Base-by-base conservation (phyloP, 2,888 invertebrate genomes). In the Lasioglossum leucozonium region DNA sequence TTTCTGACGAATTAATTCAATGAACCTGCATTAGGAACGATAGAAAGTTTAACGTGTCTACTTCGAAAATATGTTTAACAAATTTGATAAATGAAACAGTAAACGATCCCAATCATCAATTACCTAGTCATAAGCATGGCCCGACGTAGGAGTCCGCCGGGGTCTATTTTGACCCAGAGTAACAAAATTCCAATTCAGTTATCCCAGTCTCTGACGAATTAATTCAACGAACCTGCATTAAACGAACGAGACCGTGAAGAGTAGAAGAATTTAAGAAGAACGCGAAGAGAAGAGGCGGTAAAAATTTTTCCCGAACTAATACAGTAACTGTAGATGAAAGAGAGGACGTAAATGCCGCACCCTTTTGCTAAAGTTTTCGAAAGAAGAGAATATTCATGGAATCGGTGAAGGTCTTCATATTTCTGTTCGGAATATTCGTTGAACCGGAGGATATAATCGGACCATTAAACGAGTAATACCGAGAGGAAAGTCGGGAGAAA, bases 401-500 rank as follows among this genome's bases (percentile, higher is more conserved):
- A 75, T 71, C 22, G 74, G n/a, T n/a, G 67, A 55, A 62, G 42
- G 75, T 72, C 73, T 79, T 75, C 44, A 62, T 37, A 72, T 75
- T 84, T 75, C 72, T 84, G 82, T 76, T 67, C 58, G 67, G 72
- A 44, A 55, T 65, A 72, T 84, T 78, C 84, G 72, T 79, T 75
- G 62, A 55, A 65, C 71, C 78, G 71, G 62, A 30, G 75, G 74
- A 84, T 75, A 83, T 82, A 83, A 84, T 84, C 83, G 62, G 62
- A n/a, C 77, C 84, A 84, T 84, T 84, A 85, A 85, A 72, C 71
- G 77, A 55, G 55, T 78, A 84, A 78, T 74, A 69, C 77, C 62
- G 55, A n/a, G 75, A 84, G 42, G 72, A 85, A 37, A 78, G 79
- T 58, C 72, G 44, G 76, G 79, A 75, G 84, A 47, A 72, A 74